A percentile compares a stretch with the other conserved stretches of the same genome.
phyloP scores from a whole-genome alignment of 1,140 invertebrate genomes.

The Ceratosolen solmsi region DNA sequence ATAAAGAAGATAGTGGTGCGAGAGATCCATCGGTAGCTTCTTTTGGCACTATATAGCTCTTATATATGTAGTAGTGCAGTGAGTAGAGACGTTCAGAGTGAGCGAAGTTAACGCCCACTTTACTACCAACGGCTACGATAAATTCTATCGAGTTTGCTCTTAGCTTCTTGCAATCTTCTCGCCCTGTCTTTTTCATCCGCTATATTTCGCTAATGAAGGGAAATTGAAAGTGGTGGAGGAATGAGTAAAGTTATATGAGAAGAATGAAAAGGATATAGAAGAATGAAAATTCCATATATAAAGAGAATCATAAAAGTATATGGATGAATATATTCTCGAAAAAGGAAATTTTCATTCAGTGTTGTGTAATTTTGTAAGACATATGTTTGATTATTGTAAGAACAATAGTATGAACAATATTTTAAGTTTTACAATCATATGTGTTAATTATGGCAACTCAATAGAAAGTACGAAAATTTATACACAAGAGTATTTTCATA shows the following conservation, averaged over 20 bases:
- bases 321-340: not conserved
- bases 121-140: slow-evolving; percentile 43
- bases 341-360: not conserved
- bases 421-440: too few species aligned
- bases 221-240: slow-evolving; percentile 11
- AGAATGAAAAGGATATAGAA: not conserved
- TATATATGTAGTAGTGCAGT: not conserved
- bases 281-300: slow-evolving; percentile 23
- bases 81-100: slow-evolving; percentile 4
- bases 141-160: slow-evolving; percentile 49
- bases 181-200: slow-evolving; percentile 5
- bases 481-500: too few species aligned
- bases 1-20: slow-evolving; percentile 30
- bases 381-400: not conserved
- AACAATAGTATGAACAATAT: too few species aligned
- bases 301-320: slow-evolving; percentile 19
- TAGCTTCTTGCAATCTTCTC: slow-evolving; percentile 14
- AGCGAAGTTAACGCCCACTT: slow-evolving; percentile 45
- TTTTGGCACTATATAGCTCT: not conserved
- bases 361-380: not conserved
- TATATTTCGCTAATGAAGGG: slow-evolving; percentile 45
- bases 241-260: slow-evolving; percentile 6
- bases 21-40: slow-evolving; percentile 15
- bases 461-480: too few species aligned
- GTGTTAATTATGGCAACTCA: too few species aligned